Base-by-base conservation (phyloP, 2,888 invertebrate species). In the Orthonychiurus folsomi region DNA sequence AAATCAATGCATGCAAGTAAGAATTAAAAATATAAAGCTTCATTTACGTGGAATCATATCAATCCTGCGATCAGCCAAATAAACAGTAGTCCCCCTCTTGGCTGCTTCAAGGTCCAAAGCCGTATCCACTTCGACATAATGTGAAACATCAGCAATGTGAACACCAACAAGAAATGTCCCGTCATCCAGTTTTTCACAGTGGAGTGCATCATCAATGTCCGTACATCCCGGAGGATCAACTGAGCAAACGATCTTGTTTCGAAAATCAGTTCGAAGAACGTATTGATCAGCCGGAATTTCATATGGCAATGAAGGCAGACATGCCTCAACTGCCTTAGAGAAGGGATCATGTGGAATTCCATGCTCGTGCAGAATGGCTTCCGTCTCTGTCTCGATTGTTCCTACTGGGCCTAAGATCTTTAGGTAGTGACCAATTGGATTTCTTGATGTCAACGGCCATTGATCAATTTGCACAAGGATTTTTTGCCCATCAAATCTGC, bases 211-310 rank as follows among this genome's bases (percentile, higher is more conserved):
- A 76, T 99, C 99, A 68, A 99, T 97, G 77, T 99, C 99, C 0
- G 97, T 99, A 77, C 97, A 99, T 0, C 97, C 97, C 0, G 94
- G 93, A 1, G 97, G 97, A 81, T 97, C 96, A 0, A 97, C 95
- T 0, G 94, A 95, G 75, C 95, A 97, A 53, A 99, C 85, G 74
- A 86, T 85, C 2, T 93, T 76, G 61, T 89, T 82, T 15, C 96
- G 85, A 1, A 99, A 80, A 77, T 99, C 95, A 12, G 84, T 85
- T 24, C 97, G 84, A 72, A 84, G 84, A 24, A 82, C 82, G 64
- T 86, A 81, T 75, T 89, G 92, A 79, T 87, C 85, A 48, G 87
- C 85, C 0, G 89, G 87, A 69, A 96, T 93, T 25, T 81, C 78
- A 94, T 95, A 96, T 26, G 94, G 92, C 74, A 90, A 76, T 67